Evolutionary conservation across 2,888 invertebrate genomes (phyloP).

Genomic region (Isoperla grammatica): DNA sequence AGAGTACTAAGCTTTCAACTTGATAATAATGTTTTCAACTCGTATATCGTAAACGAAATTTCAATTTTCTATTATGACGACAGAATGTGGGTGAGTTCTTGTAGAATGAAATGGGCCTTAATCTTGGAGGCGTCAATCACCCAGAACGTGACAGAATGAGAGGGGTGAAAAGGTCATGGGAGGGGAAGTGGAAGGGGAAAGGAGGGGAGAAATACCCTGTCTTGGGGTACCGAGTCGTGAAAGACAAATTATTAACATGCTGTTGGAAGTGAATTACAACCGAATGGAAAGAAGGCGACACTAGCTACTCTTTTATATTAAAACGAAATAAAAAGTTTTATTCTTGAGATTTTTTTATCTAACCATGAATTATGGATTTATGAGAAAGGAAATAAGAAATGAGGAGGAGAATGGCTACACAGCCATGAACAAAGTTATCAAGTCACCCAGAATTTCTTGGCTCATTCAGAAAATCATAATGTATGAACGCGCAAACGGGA

Average conservation of each 20-base stretch:
- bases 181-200: background rate
- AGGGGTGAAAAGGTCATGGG: background rate
- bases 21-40: slow-evolving; percentile 3
- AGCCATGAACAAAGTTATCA: background rate
- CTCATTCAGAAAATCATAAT: background rate
- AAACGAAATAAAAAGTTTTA: slow-evolving; percentile 23
- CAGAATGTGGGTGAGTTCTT: slow-evolving; percentile 15
- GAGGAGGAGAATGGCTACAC: slow-evolving; percentile 3
- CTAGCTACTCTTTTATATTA: slow-evolving; percentile 23
- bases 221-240: slow-evolving; percentile 20
- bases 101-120: slow-evolving; percentile 14
- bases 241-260: slow-evolving; percentile 27
- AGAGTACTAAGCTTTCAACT: background rate
- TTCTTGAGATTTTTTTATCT: slow-evolving; percentile 19
- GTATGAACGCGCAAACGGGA: too few species aligned
- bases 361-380: slow-evolving; percentile 22
- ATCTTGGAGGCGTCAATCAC: slow-evolving; percentile 21
- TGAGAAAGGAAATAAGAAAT: slow-evolving; percentile 11
- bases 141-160: background rate
- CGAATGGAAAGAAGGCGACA: slow-evolving; percentile 10
- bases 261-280: slow-evolving; percentile 21
- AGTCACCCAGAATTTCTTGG: slow-evolving; percentile 11
- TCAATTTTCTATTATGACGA: slow-evolving; percentile 25
- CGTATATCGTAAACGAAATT: slow-evolving; percentile 8
- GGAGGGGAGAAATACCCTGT: background rate